These are phyloP conservation scores for Gisinianus flammeolus DNA, from an alignment of 2,888 invertebrate species.

Conservation along the genomic window DNA sequence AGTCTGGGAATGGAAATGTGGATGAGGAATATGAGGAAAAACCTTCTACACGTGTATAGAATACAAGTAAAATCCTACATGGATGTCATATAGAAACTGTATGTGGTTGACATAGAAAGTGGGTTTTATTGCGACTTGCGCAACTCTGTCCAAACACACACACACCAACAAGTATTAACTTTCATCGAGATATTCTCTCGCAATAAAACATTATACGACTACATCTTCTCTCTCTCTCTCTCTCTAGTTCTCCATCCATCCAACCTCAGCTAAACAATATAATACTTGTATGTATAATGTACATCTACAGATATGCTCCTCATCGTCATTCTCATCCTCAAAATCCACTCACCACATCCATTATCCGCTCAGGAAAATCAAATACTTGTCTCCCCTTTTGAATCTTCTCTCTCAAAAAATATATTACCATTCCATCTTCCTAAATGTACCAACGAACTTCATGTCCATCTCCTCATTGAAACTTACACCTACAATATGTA, in stretches of 20 bases:
- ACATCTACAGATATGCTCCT: neutral
- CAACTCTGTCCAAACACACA: neutral
- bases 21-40: no score
- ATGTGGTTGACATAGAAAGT: neutral
- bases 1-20: no score
- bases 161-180: neutral
- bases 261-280: neutral
- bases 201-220: constrained; percentile 9
- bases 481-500: no score
- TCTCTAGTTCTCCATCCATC: neutral
- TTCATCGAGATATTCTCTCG: neutral
- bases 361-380: no score
- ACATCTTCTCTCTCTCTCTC: neutral
- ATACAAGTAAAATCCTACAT: no score
- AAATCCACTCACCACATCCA: neutral
- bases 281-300: neutral
- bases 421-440: no score
- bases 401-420: no score
- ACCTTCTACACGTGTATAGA: no score
- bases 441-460: no score
- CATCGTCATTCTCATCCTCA: neutral
- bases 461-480: no score
- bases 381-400: no score
- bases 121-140: neutral
- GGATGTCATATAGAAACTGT: no score